Conservation (phyloP, 2,888 invertebrate species). For the Drosophila recens region DNA sequence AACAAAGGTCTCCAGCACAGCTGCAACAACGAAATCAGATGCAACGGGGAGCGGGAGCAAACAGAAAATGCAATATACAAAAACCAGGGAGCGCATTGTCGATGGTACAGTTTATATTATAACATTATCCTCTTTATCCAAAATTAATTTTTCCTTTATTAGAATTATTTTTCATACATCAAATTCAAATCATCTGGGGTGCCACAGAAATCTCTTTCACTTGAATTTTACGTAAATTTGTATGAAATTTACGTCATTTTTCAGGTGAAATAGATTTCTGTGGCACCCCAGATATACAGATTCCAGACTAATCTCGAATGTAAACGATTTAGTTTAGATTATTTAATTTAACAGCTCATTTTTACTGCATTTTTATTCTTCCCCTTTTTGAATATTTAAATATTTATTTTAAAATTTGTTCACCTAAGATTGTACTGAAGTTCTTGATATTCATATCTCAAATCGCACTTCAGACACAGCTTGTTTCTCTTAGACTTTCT, state of each 20-base stretch:
- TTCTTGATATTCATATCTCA: background rate
- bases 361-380: background rate
- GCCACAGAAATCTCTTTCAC: no score
- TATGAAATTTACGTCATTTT: no score
- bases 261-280: no score
- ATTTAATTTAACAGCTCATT: background rate
- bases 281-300: no score
- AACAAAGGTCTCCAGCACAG: slow-evolving; percentile 32
- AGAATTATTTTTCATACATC: background rate
- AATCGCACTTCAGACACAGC: background rate
- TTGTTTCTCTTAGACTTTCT: background rate
- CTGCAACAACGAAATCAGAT: slow-evolving; percentile 46
- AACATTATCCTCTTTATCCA: background rate
- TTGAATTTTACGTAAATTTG: no score
- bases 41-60: slow-evolving; percentile 69
- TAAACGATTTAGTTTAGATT: background rate
- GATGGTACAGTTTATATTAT: slow-evolving; percentile 68
- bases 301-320: no score
- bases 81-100: slow-evolving; percentile 83
- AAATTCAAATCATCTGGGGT: background rate
- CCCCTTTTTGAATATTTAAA: no score
- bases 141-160: background rate
- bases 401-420: no score
- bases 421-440: no score
- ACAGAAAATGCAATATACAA: slow-evolving; percentile 82